These are phyloP conservation scores for Temnopleurus reevesii DNA, from an alignment of 53 echinoderm and acorn worm species.

Conservation along the genomic window DNA sequence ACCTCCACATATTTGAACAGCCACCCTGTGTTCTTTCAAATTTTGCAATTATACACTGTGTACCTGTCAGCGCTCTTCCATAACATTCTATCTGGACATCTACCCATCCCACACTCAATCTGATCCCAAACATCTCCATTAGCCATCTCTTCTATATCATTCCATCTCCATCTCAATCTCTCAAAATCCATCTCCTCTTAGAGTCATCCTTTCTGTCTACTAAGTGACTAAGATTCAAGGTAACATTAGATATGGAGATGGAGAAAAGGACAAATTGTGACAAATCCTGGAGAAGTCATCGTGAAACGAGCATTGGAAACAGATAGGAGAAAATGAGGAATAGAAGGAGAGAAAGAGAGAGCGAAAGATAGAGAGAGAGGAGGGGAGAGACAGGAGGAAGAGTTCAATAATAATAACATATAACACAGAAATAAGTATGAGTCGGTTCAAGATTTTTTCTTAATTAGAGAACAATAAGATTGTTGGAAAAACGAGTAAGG, in stretches of 20 bases:
- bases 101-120: neutral
- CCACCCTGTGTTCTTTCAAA: no score
- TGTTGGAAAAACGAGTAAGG: neutral
- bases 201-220: neutral
- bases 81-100: neutral
- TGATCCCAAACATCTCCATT: neutral
- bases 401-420: no score
- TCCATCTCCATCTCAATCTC: neutral
- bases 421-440: no score
- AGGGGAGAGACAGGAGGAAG: neutral
- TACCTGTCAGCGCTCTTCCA: neutral
- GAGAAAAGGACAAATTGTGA: no score
- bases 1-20: neutral
- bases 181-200: neutral
- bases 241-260: neutral
- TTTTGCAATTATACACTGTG: no score
- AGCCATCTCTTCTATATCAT: neutral
- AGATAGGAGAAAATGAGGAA: no score
- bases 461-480: neutral
- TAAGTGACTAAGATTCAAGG: neutral
- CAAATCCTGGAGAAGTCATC: no score
- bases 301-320: no score
- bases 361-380: neutral
- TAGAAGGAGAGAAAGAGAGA: neutral
- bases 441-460: no score